Base-by-base conservation (phyloP, 64 coral and sea anemone genomes). In the Astreopora myriophthalma region DNA sequence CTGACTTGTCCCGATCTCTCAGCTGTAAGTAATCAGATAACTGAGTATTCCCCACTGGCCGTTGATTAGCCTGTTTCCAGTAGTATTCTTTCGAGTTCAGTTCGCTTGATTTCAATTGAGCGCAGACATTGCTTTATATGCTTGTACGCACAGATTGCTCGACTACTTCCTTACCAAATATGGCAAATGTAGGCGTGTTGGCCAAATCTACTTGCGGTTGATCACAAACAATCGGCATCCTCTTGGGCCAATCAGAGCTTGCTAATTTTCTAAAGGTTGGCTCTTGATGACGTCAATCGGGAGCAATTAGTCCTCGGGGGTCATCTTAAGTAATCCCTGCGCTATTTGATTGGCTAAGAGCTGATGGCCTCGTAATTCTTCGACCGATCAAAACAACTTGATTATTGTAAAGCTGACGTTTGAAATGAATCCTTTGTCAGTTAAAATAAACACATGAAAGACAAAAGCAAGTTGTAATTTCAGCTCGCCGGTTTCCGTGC, bases 141-240 rank as follows among this genome's bases (percentile, higher is more conserved):
- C 89, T 26, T 24, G 65, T 70, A 67, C 63, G 63, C 57, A 8
- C 23, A 71, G 17, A 19, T 33, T 26, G 20, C 17, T 55, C 30
- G 14, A 29, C 48, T 25, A 38, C 67, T 69, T 86, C 62, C 52
- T 92, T 69, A 71, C 90, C 90, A 86, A 57, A 92, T 92, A 92
- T 80, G 90, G 90, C 24, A 71, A 92, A 92, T 76, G 82, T 83
- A 91, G 90, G 90, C 79, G 90, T 92, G 90, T 85, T 65, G 82
- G 74, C 84, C 84, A 76, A 86, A 92, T 92, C 68, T 86, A 60
- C 52, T 92, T 92, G 90, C 84, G 64, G 84, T 92, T 86, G 31
- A 19, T 8, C 36, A 29, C 40, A 52, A 86, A 85, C 72, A 71
- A 92, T 76, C 55, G 9, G 24, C 39, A 72, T 67, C 68, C 89